A percentile compares a stretch with the other conserved stretches of the same genome.
Evolutionary conservation across 2,888 invertebrate genomes (phyloP).

Genomic region (Phasia obesa): DNA sequence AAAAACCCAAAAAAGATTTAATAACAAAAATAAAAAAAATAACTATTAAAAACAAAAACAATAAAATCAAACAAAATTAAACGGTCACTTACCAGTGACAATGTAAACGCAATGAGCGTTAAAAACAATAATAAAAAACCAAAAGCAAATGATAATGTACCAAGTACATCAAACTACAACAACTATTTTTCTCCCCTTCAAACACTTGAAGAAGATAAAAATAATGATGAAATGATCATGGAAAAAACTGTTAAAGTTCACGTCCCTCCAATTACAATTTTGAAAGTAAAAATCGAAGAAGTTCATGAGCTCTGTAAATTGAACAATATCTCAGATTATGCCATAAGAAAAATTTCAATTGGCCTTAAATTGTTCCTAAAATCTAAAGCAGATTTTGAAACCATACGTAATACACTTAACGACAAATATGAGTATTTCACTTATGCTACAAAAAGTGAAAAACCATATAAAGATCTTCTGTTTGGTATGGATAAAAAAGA

Average conservation of each 20-base stretch:
- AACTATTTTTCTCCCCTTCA: too few species aligned
- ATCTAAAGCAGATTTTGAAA: constrained; percentile 1
- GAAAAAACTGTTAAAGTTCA: background rate
- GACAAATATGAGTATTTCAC: constrained; percentile 38
- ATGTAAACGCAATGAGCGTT: too few species aligned
- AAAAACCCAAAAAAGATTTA: too few species aligned
- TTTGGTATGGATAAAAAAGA: background rate
- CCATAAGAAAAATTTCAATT: constrained; percentile 34
- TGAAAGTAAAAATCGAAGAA: too few species aligned
- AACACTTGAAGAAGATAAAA: background rate
- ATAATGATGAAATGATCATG: background rate
- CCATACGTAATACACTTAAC: background rate
- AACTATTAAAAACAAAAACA: too few species aligned
- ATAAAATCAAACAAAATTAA: too few species aligned
- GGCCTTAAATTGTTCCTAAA: constrained; percentile 33
- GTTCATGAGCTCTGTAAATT: too few species aligned
- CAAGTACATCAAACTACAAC: background rate
- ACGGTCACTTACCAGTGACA: too few species aligned
- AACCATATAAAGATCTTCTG: background rate
- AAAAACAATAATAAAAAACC: background rate
- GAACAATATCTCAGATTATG: too few species aligned
- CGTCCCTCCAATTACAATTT: constrained; percentile 19
- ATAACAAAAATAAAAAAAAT: too few species aligned
- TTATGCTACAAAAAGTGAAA: constrained; percentile 16
- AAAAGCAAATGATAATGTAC: background rate